These are phyloP conservation scores for Chelonoidis abingdonii DNA, from an alignment of 2,113 vertebrate genomes.

Conservation along the genomic window DNA sequence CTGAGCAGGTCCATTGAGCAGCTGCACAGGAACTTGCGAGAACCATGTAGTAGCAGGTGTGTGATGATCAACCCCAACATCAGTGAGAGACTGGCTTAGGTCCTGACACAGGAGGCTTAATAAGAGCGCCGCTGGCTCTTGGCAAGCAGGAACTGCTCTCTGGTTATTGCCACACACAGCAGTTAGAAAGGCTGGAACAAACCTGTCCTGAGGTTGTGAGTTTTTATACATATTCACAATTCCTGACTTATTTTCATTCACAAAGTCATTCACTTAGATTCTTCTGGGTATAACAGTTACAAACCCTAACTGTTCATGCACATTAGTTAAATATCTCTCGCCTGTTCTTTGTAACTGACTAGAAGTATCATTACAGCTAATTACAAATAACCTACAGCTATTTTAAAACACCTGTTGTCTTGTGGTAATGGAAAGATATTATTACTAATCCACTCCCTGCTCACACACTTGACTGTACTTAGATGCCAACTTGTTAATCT, in stretches of 20 bases:
- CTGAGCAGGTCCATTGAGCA: neutral
- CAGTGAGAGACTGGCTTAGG: neutral
- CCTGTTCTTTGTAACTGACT: neutral
- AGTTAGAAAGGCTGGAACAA: fast-evolving
- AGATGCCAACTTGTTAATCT: constrained; percentile 9
- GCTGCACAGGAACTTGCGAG: no score
- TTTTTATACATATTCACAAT: neutral
- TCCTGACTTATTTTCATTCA: neutral
- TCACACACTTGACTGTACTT: neutral
- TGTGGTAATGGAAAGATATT: constrained; percentile 3
- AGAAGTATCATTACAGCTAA: neutral
- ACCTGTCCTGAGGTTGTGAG: neutral
- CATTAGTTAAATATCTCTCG: neutral
- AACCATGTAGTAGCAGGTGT: neutral
- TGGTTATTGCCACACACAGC: neutral
- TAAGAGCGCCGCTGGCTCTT: no score
- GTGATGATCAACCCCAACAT: neutral
- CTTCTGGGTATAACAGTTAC: fast-evolving
- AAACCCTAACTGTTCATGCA: neutral
- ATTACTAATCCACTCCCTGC: neutral
- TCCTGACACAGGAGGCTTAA: neutral
- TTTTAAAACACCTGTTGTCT: neutral
- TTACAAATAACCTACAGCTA: neutral
- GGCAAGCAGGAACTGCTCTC: neutral
- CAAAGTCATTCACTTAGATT: neutral